Conservation (phyloP, 2,113 vertebrate genomes). For the Gasterosteus aculeatus region DNA sequence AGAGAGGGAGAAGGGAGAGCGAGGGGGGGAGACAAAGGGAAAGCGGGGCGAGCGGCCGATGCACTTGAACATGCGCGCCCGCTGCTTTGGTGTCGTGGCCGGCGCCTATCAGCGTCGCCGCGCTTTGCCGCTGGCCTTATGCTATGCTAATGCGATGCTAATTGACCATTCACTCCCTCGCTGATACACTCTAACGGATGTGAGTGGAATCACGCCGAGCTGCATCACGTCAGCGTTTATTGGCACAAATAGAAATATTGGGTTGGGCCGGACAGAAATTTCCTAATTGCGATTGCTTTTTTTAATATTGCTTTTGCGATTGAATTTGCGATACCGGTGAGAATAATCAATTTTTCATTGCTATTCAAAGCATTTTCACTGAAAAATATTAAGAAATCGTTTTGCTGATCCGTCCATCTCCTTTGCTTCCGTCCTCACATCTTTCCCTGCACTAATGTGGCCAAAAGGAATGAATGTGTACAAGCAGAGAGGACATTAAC, state of each 20-base stretch:
- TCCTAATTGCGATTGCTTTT: no score
- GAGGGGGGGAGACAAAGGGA: not conserved
- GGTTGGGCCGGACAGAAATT: no score
- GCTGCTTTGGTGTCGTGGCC: conserved; percentile 19
- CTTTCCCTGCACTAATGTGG: not conserved
- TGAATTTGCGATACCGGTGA: no score
- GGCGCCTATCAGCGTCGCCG: not conserved
- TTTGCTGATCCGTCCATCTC: not conserved
- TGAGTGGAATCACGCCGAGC: conserved; percentile 26
- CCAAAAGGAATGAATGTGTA: not conserved
- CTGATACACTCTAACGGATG: conserved; percentile 18
- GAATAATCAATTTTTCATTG: no score
- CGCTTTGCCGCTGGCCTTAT: conserved; percentile 45
- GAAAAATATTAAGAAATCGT: not conserved
- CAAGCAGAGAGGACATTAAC: not conserved
- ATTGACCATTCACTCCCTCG: conserved; percentile 37
- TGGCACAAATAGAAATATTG: not conserved
- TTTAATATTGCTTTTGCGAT: no score
- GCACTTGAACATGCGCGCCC: not conserved
- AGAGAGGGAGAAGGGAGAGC: not conserved
- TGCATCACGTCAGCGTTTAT: conserved; percentile 23
- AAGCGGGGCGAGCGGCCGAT: not conserved
- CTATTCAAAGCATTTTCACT: no score
- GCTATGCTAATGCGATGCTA: conserved; percentile 60
- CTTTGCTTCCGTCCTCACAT: not conserved